These are phyloP conservation scores for Zapus hudsonius DNA, from an alignment of 2,113 vertebrate species.

Conservation along the genomic window DNA sequence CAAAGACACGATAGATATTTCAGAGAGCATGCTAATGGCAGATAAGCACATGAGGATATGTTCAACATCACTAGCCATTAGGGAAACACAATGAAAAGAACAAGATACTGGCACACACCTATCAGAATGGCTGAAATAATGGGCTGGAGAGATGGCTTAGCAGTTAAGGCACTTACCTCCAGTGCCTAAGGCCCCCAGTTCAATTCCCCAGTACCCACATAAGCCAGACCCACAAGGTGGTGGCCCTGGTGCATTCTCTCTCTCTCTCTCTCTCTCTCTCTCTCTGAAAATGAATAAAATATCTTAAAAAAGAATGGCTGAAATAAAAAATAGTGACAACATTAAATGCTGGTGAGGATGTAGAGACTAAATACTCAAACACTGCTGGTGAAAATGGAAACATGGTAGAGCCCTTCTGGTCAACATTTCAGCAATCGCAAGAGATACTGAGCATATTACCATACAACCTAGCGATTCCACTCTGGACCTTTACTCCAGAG, in stretches of 20 bases:
- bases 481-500: constrained; percentile 32
- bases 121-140: no score
- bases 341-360: constrained; percentile 10
- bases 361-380: constrained; percentile 1
- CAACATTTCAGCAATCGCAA: constrained; percentile 29
- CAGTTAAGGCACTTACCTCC: no score
- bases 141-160: no score
- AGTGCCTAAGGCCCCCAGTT: no score
- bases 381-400: not conserved
- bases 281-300: no score
- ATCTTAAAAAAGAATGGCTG: no score
- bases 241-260: no score
- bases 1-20: not conserved
- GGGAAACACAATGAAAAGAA: constrained; percentile 26
- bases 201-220: no score
- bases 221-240: no score
- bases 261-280: no score
- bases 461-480: constrained; percentile 7
- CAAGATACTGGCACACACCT: not conserved
- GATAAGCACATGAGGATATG: constrained; percentile 41
- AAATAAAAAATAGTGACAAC: constrained; percentile 40
- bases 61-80: constrained; percentile 42
- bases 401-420: not conserved
- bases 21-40: constrained; percentile 34
- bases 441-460: constrained; percentile 9